These are phyloP conservation scores for Aphidius colemani DNA, from an alignment of 2,888 invertebrate genomes.

Conservation along the genomic window DNA sequence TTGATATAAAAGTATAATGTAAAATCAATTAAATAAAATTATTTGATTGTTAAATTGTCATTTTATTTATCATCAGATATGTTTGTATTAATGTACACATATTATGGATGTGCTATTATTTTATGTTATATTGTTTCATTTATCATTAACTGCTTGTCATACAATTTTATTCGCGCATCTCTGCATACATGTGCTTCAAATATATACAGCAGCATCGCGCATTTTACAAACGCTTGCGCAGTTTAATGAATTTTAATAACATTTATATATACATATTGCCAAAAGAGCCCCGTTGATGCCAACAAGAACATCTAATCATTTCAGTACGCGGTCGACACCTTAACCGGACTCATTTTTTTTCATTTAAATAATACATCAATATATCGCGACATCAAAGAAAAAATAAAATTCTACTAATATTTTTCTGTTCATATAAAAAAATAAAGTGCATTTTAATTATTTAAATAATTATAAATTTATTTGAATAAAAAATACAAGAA, in stretches of 20 bases:
- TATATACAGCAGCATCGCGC: no score
- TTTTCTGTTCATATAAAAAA: not conserved
- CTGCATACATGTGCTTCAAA: not conserved
- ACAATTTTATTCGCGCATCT: slow-evolving; percentile 10
- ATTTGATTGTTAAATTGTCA: no score
- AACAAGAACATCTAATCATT: slow-evolving; percentile 46
- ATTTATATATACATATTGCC: slow-evolving; percentile 51
- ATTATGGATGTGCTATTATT: no score
- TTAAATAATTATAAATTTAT: not conserved
- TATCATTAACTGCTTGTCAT: slow-evolving; percentile 36
- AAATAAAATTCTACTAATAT: slow-evolving; percentile 5
- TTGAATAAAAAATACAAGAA: not conserved
- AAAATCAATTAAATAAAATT: no score
- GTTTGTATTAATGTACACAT: no score
- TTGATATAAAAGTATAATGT: no score
- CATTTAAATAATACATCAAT: no score
- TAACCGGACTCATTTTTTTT: slow-evolving; percentile 48
- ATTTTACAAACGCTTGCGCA: slow-evolving; percentile 49
- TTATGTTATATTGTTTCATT: not conserved
- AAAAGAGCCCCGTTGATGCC: slow-evolving; percentile 32
- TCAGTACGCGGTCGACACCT: slow-evolving; percentile 52
- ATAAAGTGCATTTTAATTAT: not conserved
- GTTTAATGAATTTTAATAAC: slow-evolving; percentile 29
- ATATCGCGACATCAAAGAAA: slow-evolving; percentile 38
- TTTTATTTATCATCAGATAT: no score